phyloP scores from a whole-genome alignment of 2,113 vertebrate species.

The Sapajus apella region DNA sequence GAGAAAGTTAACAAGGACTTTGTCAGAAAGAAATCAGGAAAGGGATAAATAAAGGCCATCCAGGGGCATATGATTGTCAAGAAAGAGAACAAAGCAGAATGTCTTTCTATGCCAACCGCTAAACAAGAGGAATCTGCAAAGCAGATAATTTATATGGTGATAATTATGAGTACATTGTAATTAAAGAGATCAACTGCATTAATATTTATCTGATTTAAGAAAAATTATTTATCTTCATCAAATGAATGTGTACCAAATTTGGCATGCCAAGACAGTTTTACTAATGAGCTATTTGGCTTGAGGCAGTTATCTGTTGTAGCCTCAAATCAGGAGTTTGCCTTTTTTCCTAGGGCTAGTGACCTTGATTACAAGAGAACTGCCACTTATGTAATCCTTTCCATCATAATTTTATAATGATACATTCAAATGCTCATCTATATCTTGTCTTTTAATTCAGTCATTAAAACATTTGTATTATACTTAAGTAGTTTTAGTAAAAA shows the following conservation, averaged over 20 bases:
- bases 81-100: background rate
- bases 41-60: background rate
- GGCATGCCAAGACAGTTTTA: background rate
- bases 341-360: background rate
- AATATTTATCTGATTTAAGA: background rate
- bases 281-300: background rate
- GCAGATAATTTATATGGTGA: background rate
- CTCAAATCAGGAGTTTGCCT: background rate
- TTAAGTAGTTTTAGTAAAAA: constrained; percentile 36
- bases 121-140: background rate
- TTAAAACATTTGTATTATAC: constrained; percentile 13
- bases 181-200: background rate
- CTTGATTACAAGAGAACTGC: constrained; percentile 1
- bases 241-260: background rate
- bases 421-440: background rate
- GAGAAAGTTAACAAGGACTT: constrained; percentile 14
- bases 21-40: background rate
- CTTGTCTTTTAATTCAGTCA: constrained; percentile 30
- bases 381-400: background rate
- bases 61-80: background rate
- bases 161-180: background rate
- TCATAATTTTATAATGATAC: constrained; percentile 41
- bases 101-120: background rate
- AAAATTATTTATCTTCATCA: background rate
- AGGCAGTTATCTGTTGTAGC: background rate